A percentile compares a stretch with the other conserved stretches of the same genome.
phyloP scores from a whole-genome alignment of 2,797 vertebrate genomes.

The Siniperca undulata region DNA sequence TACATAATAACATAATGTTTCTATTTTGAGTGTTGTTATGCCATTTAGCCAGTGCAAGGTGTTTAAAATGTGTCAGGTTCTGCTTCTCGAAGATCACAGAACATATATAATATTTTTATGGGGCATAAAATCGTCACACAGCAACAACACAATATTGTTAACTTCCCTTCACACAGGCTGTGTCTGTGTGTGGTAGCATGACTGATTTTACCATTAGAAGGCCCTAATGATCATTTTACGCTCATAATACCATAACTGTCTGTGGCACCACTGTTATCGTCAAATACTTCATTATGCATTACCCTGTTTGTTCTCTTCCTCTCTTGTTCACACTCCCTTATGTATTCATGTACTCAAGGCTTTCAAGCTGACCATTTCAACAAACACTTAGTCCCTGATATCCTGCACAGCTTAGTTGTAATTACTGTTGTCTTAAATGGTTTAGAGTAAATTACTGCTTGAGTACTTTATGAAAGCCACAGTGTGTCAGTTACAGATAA shows the following conservation, averaged over 20 bases:
- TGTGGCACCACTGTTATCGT: slow-evolving; percentile 57
- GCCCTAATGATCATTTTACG: slow-evolving; percentile 76
- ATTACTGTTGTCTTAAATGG: slow-evolving; percentile 44
- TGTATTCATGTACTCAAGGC: slow-evolving; percentile 8
- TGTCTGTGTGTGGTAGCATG: slow-evolving; percentile 72
- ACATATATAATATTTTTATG: slow-evolving; percentile 43
- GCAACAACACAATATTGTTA: slow-evolving; percentile 51
- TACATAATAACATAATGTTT: not conserved
- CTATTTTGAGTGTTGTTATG: not conserved
- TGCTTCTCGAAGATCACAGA: slow-evolving; percentile 25
- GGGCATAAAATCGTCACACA: slow-evolving; percentile 45
- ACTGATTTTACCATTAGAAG: slow-evolving; percentile 76
- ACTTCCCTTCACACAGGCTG: slow-evolving; percentile 44
- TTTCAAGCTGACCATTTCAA: slow-evolving; percentile 50
- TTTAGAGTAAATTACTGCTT: slow-evolving; percentile 38
- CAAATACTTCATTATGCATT: slow-evolving; percentile 58
- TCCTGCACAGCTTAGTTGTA: slow-evolving; percentile 30
- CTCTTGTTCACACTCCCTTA: slow-evolving; percentile 16
- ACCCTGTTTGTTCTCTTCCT: not conserved
- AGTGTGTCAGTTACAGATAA: slow-evolving; percentile 17
- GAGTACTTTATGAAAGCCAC: slow-evolving; percentile 10
- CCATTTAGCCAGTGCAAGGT: slow-evolving; percentile 4
- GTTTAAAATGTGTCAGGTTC: slow-evolving; percentile 32
- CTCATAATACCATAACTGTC: slow-evolving; percentile 65
- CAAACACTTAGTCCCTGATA: slow-evolving; percentile 40